Percentiles rank a stretch among this genome's conserved stretches.
These are phyloP conservation scores for Xestia c-nigrum DNA, from an alignment of 2,888 invertebrate species.

Conservation along the genomic window DNA sequence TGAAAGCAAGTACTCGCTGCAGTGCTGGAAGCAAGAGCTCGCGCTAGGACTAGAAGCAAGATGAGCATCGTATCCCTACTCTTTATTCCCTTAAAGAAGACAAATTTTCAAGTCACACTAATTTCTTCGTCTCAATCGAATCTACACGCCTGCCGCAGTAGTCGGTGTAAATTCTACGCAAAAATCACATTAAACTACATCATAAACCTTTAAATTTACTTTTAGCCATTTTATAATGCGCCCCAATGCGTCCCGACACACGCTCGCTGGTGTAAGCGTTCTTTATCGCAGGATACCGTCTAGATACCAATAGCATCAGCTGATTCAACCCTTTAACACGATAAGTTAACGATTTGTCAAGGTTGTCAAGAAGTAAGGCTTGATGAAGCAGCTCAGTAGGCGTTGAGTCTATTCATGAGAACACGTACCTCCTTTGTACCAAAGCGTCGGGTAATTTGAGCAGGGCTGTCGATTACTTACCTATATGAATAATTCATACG, in stretches of 20 bases:
- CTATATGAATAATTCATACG: constrained; percentile 68
- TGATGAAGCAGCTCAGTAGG: constrained; percentile 13
- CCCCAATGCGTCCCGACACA: background rate
- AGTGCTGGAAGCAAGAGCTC: no score
- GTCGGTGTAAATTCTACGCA: background rate
- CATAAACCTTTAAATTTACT: background rate
- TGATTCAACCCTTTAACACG: constrained; percentile 3
- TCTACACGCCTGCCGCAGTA: background rate
- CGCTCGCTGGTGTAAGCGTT: background rate
- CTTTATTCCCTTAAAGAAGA: background rate
- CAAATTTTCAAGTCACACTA: background rate
- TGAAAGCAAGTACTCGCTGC: no score
- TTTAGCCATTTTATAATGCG: background rate
- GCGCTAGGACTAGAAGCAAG: background rate
- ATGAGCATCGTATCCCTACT: background rate
- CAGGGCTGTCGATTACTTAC: constrained; percentile 42
- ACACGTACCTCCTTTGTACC: constrained; percentile 71
- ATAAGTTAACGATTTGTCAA: constrained; percentile 27
- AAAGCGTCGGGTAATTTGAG: constrained; percentile 18
- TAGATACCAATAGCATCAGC: constrained; percentile 2
- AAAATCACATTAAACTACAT: background rate
- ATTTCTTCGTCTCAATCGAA: background rate
- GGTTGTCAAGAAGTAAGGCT: constrained; percentile 32
- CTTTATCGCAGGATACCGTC: background rate
- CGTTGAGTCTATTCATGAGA: constrained; percentile 71